Base-by-base conservation (phyloP, 2,888 invertebrate genomes). In the Drosophila borealis region DNA sequence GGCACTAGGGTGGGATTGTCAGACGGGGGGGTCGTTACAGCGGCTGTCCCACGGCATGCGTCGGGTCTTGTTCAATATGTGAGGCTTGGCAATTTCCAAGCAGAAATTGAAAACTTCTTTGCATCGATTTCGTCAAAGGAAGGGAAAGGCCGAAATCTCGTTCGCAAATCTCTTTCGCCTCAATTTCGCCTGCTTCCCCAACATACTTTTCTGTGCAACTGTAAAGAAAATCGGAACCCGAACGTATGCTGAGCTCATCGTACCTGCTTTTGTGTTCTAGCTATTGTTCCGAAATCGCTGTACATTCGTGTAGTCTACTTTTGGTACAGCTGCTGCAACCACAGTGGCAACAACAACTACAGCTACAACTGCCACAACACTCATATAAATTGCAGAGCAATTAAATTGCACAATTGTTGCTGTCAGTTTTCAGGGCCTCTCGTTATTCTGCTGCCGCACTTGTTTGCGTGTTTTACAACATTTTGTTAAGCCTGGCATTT, bases 391-490 rank as follows among this genome's bases (percentile, higher is more conserved):
- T 79, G 57, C 54, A 71, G 60, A 70, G 77, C 69, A 79, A 81
- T 83, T 83, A 79, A 86, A 75, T 73, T 69, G n/a, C 64, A 62
- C 46, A 70, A 49, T 63, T 70, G 70, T 55, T 53, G 61, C 60
- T 46, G 72, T 62, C 72, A 75, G 75, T 41, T 50, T 51, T 21
- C 45, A 51, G 69, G 19, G 36, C 42, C 37, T 50, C 11, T 50
- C 17, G 36, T 29, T 41, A 41, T 64, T 13, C 9, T 49, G 5
- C 25, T 53, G 54, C 36, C 25, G 64, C 48, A 34, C 44, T 61
- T 66, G 76, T 49, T 74, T 50, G 74, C 84, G 78, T 85, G 85
- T 61, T 77, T 55, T 70, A 72, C 69, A 78, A 69, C 81, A 85
- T 77, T 79, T 79, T 80, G 71, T 79, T 74, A 60, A 66, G 61